Conservation (phyloP, 2,888 invertebrate species). For the Drosophila peninsularis region DNA sequence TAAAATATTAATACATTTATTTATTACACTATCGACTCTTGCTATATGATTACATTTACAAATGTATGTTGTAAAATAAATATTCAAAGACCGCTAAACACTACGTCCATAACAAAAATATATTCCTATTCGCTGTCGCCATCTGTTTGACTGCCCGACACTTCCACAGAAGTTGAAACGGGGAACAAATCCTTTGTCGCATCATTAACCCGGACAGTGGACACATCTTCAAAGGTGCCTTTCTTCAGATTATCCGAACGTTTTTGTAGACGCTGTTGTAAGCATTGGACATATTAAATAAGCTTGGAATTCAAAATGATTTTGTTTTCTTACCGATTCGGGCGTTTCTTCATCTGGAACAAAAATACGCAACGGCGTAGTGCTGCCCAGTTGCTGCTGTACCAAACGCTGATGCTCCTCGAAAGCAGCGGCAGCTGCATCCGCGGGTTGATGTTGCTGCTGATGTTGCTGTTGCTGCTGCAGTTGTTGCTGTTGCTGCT, state of each 20-base stretch:
- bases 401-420: conserved; percentile 82
- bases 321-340: conserved; percentile 61
- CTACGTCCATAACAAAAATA: conserved; percentile 46
- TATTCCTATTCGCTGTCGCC: conserved; percentile 55
- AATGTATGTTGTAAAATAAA: conserved; percentile 61
- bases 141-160: conserved; percentile 69
- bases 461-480: conserved; percentile 14
- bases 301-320: not conserved
- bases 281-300: not conserved
- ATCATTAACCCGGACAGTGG: conserved; percentile 31
- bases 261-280: conserved; percentile 79
- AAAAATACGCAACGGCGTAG: conserved; percentile 85
- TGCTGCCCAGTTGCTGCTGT: conserved; percentile 80
- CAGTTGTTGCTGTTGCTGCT: conserved; percentile 62
- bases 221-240: conserved; percentile 61
- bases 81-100: conserved; percentile 48
- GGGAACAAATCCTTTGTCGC: conserved; percentile 72
- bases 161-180: conserved; percentile 81
- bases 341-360: conserved; percentile 85
- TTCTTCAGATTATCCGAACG: conserved; percentile 79
- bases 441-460: conserved; percentile 42
- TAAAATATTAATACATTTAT: conserved; percentile 52
- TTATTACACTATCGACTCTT: conserved; percentile 73
- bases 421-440: conserved; percentile 72
- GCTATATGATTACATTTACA: conserved; percentile 64